Evolutionary conservation across 2,888 invertebrate species (phyloP).

Genomic region (Oxyscelio sp.): DNA sequence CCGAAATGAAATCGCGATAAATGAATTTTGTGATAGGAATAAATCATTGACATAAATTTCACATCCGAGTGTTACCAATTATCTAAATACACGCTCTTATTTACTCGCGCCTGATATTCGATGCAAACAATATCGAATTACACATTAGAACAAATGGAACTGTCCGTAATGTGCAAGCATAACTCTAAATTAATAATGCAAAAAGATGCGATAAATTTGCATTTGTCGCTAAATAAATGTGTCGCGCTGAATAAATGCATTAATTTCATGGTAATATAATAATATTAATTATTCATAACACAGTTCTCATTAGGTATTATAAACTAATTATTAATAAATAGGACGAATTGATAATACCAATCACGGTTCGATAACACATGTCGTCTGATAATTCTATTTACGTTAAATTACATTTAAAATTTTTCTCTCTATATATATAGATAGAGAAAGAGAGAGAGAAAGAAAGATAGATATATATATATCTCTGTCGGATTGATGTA

Average conservation of each 20-base stretch:
- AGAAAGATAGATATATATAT: too few relatives aligned
- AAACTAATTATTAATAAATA: constrained; percentile 66
- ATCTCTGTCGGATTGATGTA: constrained; percentile 1
- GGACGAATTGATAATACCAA: constrained; percentile 53
- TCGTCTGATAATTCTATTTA: constrained; percentile 42
- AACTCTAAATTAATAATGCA: constrained; percentile 36
- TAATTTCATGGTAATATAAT: constrained; percentile 45
- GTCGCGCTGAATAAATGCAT: constrained; percentile 55
- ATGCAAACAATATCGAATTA: constrained; percentile 21
- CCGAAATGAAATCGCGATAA: constrained; percentile 5
- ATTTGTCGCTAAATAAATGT: constrained; percentile 46
- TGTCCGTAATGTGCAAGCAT: not conserved
- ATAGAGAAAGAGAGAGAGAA: too few relatives aligned
- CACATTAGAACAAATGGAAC: constrained; percentile 37
- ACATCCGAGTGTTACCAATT: constrained; percentile 13
- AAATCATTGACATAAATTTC: not conserved
- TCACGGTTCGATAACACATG: constrained; percentile 47
- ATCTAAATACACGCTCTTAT: constrained; percentile 2
- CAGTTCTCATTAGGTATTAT: constrained; percentile 52
- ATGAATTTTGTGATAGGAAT: constrained; percentile 16
- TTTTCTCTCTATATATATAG: too few relatives aligned
- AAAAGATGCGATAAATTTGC: constrained; percentile 42
- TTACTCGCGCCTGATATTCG: constrained; percentile 11
- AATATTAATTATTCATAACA: constrained; percentile 66
- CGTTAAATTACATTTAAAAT: constrained; percentile 42